These are phyloP conservation scores for Trichomycterus rosablanca DNA, from an alignment of 2,113 vertebrate species.

Conservation along the genomic window DNA sequence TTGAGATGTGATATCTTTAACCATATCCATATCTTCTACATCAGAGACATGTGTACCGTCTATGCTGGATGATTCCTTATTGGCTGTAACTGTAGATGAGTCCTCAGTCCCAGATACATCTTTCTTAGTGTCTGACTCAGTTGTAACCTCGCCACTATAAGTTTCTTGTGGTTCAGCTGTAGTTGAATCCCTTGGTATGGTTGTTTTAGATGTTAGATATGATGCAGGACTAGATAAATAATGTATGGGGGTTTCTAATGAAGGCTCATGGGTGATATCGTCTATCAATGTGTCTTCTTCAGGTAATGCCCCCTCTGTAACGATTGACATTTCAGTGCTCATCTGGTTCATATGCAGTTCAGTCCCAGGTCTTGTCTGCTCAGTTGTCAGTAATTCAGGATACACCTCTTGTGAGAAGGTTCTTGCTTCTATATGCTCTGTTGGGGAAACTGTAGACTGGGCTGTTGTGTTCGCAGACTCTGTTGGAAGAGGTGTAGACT, in stretches of 20 bases:
- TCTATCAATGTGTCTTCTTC: too few relatives aligned
- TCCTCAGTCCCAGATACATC: background rate
- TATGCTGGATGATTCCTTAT: background rate
- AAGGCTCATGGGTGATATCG: background rate
- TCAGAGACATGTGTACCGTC: too few relatives aligned
- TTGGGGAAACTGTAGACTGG: background rate
- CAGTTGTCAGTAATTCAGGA: conserved; percentile 9
- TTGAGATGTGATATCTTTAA: background rate
- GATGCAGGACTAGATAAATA: background rate
- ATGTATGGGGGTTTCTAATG: background rate
- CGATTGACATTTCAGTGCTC: background rate
- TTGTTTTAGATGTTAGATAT: too few relatives aligned
- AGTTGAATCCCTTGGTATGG: too few relatives aligned
- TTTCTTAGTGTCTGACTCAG: conserved; percentile 2
- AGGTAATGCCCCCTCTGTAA: background rate
- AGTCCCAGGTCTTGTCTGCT: background rate
- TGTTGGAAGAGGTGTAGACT: background rate
- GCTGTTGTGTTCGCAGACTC: background rate
- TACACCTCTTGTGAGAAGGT: background rate
- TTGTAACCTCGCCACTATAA: background rate
- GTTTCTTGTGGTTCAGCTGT: too few relatives aligned
- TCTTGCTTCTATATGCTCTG: background rate
- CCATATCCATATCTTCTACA: too few relatives aligned
- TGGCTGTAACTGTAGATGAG: background rate
- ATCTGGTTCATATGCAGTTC: background rate